phyloP scores from a whole-genome alignment of 2,888 invertebrate species.

The Syrphus vitripennis region DNA sequence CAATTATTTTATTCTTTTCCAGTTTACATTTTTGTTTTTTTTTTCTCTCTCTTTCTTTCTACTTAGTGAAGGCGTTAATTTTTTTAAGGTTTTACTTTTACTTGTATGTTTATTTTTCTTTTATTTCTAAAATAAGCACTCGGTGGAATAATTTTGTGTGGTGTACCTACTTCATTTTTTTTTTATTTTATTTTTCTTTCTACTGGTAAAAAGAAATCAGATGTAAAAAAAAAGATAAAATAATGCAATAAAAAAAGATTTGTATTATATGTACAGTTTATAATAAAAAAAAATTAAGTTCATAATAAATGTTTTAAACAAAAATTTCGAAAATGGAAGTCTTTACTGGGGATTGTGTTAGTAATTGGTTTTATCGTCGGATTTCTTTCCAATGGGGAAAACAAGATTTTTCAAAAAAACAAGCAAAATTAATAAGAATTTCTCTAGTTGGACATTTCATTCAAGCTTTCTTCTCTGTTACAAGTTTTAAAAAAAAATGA shows the following conservation, averaged over 20 bases:
- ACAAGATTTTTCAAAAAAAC: no score
- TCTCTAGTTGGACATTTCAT: no score
- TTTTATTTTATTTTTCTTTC: conserved; percentile 11
- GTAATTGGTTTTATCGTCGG: no score
- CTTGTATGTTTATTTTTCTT: no score
- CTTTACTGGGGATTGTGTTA: no score
- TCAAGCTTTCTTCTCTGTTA: no score
- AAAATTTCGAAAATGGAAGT: not conserved
- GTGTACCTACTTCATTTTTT: not conserved
- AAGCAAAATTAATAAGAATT: no score
- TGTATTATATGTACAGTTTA: conserved; percentile 62
- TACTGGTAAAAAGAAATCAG: conserved; percentile 18
- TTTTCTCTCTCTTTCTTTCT: conserved; percentile 8
- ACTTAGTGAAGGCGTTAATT: not conserved
- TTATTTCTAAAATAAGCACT: not conserved
- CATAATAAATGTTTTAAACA: conserved; percentile 38
- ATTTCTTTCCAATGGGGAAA: no score
- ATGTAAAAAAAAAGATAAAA: conserved; percentile 52
- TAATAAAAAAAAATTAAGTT: conserved; percentile 52
- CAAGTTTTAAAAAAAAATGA: no score
- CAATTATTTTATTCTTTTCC: not conserved
- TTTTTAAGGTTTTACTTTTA: not conserved
- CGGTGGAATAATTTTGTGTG: not conserved
- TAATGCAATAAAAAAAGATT: conserved; percentile 47
- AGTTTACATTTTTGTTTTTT: not conserved